Evolutionary conservation across 2,888 invertebrate genomes (phyloP).

Genomic region (Acronicta alni): DNA sequence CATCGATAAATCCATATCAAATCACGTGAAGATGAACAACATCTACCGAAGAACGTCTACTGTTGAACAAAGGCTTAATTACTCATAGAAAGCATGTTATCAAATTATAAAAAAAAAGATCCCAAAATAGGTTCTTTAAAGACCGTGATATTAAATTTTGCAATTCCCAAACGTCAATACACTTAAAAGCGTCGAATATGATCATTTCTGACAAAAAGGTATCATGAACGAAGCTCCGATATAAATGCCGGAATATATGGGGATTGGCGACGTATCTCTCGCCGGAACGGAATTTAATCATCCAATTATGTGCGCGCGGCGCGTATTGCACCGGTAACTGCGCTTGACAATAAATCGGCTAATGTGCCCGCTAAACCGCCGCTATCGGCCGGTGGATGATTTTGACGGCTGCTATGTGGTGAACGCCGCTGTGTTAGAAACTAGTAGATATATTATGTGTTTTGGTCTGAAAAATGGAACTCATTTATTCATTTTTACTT

Average conservation of each 20-base stretch:
- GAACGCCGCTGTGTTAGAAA: not conserved
- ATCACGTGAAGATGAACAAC: no score
- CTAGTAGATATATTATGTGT: not conserved
- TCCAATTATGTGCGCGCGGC: constrained; percentile 19
- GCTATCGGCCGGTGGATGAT: constrained; percentile 6
- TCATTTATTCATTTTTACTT: no score
- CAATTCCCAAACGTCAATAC: not conserved
- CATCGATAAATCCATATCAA: no score
- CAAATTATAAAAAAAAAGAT: no score
- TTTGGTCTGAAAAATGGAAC: no score
- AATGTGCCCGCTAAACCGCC: constrained; percentile 15
- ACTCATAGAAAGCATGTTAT: no score
- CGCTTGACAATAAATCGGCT: constrained; percentile 27
- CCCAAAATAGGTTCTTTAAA: no score
- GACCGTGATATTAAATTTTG: no score
- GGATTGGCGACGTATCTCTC: constrained; percentile 2
- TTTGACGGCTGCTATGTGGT: constrained; percentile 5
- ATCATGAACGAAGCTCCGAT: constrained; percentile 4
- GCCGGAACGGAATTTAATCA: constrained; percentile 34
- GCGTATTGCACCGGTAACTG: constrained; percentile 12
- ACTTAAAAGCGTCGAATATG: not conserved
- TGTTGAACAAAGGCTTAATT: no score
- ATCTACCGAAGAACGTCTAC: no score
- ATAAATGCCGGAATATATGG: constrained; percentile 14
- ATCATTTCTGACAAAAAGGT: not conserved